Evolutionary conservation across 35 echinoderm and acorn worm genomes (phyloP), one percentile per base, ranked within the genome.

Genomic region (Holothuria glaberrima): DNA sequence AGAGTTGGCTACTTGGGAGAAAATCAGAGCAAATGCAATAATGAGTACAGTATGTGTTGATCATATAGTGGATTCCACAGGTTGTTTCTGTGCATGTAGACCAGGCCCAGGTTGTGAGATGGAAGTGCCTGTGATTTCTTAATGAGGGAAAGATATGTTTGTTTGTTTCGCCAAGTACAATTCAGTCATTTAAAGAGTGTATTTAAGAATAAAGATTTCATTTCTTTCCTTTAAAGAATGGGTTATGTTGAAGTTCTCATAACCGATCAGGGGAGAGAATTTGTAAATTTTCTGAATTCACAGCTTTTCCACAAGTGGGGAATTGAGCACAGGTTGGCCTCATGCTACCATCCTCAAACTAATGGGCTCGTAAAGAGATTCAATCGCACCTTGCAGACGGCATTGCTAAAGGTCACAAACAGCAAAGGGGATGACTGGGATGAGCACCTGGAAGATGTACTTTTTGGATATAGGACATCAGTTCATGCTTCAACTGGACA

Each of bases 281-380:
- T 78, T 78, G 30, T 78, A 2, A 78, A 78, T 78, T n/a, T 5
- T 78, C 21, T 48, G 12, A 78, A 78, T 22, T 30, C 21, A 45
- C 24, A 78, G 41, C 9, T 83, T 0, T 59, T 83, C 27, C 12
- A 56, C 21, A 83, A 48, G 36, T 41, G 20, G 26, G 26, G 50
- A 30, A 60, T 61, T 3, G 80, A 83, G 46, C 89, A 91, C 28
- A 22, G 89, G 16, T 19, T 91, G 3, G 72, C 77, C 62, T 50
- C 58, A 28, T 81, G 80, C 52, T 91, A 91, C 30, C 90, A 91
- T 72, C 90, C 90, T 1, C 90, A 91, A 72, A 91, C 90, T 2
- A 91, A 91, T 58, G 90, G 90, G 5, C 45, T 91, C 12, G 90
- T 59, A 3, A 78, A 91, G 52, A 20, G 67, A n/a, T 86, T 86